Evolutionary conservation across 1,140 invertebrate species (phyloP).

Genomic region (Tyrophagus putrescentiae): DNA sequence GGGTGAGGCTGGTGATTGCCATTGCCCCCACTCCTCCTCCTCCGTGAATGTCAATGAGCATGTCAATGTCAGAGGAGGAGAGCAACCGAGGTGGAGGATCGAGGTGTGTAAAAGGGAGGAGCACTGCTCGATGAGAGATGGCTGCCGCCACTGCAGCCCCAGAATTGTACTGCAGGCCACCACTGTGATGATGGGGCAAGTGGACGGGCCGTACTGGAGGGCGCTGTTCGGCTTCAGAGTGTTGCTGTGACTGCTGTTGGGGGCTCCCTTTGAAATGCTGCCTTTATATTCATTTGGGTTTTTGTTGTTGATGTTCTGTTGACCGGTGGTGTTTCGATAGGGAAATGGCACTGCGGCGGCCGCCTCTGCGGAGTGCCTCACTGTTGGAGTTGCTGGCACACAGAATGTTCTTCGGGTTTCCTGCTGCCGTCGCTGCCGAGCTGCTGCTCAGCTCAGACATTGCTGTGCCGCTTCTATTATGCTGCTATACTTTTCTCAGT

Average conservation of each 20-base stretch:
- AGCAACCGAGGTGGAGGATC: background rate
- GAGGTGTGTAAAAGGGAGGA: background rate
- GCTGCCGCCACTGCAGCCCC: background rate
- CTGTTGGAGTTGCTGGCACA: background rate
- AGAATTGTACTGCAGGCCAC: background rate
- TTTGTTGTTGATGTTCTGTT: background rate
- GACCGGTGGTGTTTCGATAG: no score
- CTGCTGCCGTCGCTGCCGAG: background rate
- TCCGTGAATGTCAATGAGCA: no score
- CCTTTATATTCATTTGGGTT: background rate
- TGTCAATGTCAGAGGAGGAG: background rate
- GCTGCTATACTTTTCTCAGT: no score
- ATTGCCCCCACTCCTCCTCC: no score
- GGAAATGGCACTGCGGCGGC: no score
- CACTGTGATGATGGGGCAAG: background rate
- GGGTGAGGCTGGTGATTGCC: background rate
- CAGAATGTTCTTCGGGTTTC: background rate
- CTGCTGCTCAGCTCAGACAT: background rate
- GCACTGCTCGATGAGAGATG: slow-evolving; percentile 4
- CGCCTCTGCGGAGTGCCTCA: no score
- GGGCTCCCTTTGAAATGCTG: background rate
- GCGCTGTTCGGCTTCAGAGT: background rate
- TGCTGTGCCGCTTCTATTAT: background rate
- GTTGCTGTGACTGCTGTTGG: background rate
- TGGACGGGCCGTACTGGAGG: background rate